Base-by-base conservation (phyloP, 1,140 invertebrate species). In the Samia ricini region DNA sequence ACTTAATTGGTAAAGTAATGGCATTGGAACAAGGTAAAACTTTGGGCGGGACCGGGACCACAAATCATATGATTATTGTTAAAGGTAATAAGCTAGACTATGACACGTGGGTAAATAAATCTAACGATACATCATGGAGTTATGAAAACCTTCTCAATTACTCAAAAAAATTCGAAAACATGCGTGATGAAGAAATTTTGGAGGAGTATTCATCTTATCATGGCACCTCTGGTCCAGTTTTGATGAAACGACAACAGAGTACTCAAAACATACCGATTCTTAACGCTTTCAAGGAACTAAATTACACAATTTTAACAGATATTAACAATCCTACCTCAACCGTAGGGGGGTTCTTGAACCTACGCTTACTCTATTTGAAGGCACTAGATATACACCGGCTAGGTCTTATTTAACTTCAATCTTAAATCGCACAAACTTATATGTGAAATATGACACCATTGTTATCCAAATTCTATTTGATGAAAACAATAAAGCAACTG, bases 11-110 rank as follows among this genome's bases (percentile, higher is more conserved):
- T 4, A 15, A 19, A 6, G 12, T 15, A n/a, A 26, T 52, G 2
- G 36, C 15, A 19, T 2, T 61, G 1, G 61, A 58, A 2, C n/a
- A 61, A 23, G 91, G 91, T 8, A 92, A 91, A 77, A 79, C 81
- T 22, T 68, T 94, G 59, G 95, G 95, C 4, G 95, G 95, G 1
- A 93, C 93, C 2, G 94, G 93, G 33, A 92, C 92, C 1, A 85
- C 95, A 4, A 95, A 96, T 81, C 94, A 94, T 55, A 95, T 96
- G 94, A 93, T 95, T n/a, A 95, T 95, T 76, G 93, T 94, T 0
- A 85, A 95, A 59, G 95, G 95, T 0, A 94, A 95, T 82, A 91
- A 90, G 21, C 68, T 81, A 19, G 95, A 96, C 74, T 96, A 94
- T 71, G 93, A 96, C 73, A 68, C 89, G 8, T 96, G 95, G 95